Percentiles rank a stretch among this genome's conserved stretches.
phyloP scores from a whole-genome alignment of 2,113 vertebrate species.

The Verasper variegatus region DNA sequence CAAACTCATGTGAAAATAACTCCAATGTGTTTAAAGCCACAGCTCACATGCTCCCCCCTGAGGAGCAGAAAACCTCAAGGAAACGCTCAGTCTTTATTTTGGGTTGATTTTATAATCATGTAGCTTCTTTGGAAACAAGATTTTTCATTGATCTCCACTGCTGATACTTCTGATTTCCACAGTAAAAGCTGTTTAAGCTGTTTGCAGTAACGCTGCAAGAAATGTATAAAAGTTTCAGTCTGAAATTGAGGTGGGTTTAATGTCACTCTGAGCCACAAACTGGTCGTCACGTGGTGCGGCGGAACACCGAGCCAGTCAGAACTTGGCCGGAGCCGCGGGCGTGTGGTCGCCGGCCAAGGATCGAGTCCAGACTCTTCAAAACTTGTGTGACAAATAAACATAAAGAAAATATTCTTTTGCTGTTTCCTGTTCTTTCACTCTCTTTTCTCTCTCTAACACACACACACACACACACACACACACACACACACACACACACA shows the following conservation, averaged over 20 bases:
- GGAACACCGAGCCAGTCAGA: conserved; percentile 37
- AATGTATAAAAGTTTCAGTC: conserved; percentile 8
- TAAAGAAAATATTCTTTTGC: conserved; percentile 48
- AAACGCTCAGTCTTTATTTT: conserved; percentile 9
- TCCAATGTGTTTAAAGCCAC: conserved; percentile 6
- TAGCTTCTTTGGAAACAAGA: conserved; percentile 8
- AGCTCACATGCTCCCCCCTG: conserved; percentile 39
- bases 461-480: neutral
- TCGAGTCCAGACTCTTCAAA: conserved; percentile 8
- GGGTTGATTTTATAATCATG: conserved; percentile 9
- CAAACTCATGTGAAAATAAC: conserved; percentile 29
- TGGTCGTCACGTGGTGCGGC: neutral
- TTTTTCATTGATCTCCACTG: conserved; percentile 15
- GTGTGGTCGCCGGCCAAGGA: conserved; percentile 2
- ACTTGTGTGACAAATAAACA: conserved; percentile 57
- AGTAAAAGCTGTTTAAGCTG: neutral
- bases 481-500: no score
- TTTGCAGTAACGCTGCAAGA: conserved; percentile 15
- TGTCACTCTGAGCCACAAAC: neutral
- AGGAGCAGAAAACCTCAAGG: conserved; percentile 3
- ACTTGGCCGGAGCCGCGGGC: conserved; percentile 8
- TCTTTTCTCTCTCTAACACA: conserved; percentile 15
- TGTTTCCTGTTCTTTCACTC: conserved; percentile 12
- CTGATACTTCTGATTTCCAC: neutral
- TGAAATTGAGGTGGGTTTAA: neutral